Conservation (phyloP, 2,797 vertebrate genomes). For the Liasis olivaceus region DNA sequence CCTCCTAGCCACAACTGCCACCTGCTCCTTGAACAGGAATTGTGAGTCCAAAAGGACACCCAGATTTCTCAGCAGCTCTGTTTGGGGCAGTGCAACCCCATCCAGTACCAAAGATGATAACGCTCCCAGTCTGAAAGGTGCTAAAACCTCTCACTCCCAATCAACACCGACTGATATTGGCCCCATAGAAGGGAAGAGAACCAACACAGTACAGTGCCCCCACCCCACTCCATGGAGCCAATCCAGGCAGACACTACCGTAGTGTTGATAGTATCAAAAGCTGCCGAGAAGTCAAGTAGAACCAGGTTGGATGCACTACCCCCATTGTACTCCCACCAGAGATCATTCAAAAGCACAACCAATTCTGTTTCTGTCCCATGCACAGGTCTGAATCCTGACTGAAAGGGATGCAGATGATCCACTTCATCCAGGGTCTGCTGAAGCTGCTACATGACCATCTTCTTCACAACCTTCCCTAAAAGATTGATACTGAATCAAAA, state of each 20-base stretch:
- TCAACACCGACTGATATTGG: neutral
- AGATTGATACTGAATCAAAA: neutral
- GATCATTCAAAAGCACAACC: neutral
- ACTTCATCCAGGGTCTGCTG: neutral
- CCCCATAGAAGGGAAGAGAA: neutral
- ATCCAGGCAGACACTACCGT: neutral
- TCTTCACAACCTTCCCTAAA: neutral
- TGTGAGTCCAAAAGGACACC: too few species aligned
- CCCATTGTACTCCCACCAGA: neutral
- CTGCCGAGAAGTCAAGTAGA: neutral
- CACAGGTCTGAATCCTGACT: neutral
- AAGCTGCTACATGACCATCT: neutral
- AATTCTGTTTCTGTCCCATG: neutral
- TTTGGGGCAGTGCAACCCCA: too few species aligned
- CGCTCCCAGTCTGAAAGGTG: too few species aligned
- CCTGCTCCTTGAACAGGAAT: too few species aligned
- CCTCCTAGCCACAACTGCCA: too few species aligned
- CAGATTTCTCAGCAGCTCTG: too few species aligned
- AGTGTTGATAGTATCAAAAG: neutral
- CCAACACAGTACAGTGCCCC: neutral
- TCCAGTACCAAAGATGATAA: too few species aligned
- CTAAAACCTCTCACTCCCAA: neutral
- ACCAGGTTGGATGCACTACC: neutral
- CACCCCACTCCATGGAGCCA: neutral
- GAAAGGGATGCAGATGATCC: neutral